These are phyloP conservation scores for Drosophila nigrodunni DNA, from an alignment of 1,140 invertebrate genomes.

Conservation along the genomic window DNA sequence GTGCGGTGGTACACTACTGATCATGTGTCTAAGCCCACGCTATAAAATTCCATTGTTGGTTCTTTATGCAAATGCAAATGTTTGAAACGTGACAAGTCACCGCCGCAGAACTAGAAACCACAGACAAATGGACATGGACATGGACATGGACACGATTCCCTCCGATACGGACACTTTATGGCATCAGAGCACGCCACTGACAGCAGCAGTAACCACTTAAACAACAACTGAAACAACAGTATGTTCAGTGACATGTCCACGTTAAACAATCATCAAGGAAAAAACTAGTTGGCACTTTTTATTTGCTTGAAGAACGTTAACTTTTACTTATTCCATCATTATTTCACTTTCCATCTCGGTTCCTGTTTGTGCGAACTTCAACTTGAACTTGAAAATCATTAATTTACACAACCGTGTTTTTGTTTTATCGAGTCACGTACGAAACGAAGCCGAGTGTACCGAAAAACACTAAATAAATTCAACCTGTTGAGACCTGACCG, in stretches of 20 bases:
- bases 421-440: conserved; percentile 63
- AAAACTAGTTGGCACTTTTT: conserved; percentile 17
- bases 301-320: conserved; percentile 35
- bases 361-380: conserved; percentile 49
- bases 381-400: conserved; percentile 77
- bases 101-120: conserved; percentile 36
- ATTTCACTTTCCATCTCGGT: conserved; percentile 48
- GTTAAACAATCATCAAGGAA: conserved; percentile 31
- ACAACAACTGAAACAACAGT: conserved; percentile 1
- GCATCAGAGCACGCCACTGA: conserved; percentile 44
- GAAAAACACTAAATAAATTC: conserved; percentile 22
- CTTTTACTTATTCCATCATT: conserved; percentile 51
- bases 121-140: conserved; percentile 28
- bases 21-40: conserved; percentile 54
- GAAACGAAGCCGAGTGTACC: conserved; percentile 20
- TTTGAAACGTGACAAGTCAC: conserved; percentile 74
- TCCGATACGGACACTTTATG: conserved; percentile 41
- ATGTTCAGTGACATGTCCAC: conserved; percentile 17
- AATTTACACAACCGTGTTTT: conserved; percentile 45
- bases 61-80: conserved; percentile 76
- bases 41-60: conserved; percentile 66
- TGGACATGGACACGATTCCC: conserved; percentile 28
- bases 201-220: conserved; percentile 21
- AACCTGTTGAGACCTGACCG: conserved; percentile 60
- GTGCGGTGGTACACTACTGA: conserved; percentile 36